phyloP scores from a whole-genome alignment of 35 echinoderm and acorn worm species.

The Diadema setosum region DNA sequence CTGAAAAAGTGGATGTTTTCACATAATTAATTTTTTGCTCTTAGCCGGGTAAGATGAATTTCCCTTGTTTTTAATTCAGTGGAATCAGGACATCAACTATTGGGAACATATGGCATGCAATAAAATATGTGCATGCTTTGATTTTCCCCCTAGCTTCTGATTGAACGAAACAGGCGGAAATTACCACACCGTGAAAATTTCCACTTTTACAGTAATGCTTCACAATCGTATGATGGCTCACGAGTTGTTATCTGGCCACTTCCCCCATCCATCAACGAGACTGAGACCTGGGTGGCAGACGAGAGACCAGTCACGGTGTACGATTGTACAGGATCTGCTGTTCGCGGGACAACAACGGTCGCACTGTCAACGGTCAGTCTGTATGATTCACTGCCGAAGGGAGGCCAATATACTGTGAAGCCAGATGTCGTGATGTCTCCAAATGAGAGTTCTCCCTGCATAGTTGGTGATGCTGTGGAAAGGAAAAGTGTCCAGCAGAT shows the following conservation, averaged over 20 bases:
- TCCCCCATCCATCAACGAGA: not conserved
- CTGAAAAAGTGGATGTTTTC: too few species aligned
- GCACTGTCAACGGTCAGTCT: not conserved
- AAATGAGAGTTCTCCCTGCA: not conserved
- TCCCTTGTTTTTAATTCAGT: too few species aligned
- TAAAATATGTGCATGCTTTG: too few species aligned
- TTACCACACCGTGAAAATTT: not conserved
- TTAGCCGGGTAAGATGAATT: too few species aligned
- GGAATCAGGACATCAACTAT: too few species aligned
- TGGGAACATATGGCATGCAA: too few species aligned
- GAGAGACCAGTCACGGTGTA: not conserved
- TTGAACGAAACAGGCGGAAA: too few species aligned
- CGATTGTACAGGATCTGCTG: not conserved
- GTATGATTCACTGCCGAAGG: not conserved
- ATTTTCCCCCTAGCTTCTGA: too few species aligned
- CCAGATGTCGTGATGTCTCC: not conserved
- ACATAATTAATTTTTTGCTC: too few species aligned
- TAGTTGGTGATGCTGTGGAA: not conserved
- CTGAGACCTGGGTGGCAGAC: not conserved
- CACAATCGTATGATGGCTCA: not conserved
- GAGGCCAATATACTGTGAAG: constrained; percentile 30
- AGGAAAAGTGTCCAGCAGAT: too few species aligned
- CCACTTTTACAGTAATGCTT: not conserved
- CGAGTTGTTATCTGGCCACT: not conserved
- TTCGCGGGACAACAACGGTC: not conserved